Evolutionary conservation across 1,140 invertebrate species (phyloP), one percentile per base, ranked within the genome.

Genomic region (Pachyrhynchus sulphureomaculatus): DNA sequence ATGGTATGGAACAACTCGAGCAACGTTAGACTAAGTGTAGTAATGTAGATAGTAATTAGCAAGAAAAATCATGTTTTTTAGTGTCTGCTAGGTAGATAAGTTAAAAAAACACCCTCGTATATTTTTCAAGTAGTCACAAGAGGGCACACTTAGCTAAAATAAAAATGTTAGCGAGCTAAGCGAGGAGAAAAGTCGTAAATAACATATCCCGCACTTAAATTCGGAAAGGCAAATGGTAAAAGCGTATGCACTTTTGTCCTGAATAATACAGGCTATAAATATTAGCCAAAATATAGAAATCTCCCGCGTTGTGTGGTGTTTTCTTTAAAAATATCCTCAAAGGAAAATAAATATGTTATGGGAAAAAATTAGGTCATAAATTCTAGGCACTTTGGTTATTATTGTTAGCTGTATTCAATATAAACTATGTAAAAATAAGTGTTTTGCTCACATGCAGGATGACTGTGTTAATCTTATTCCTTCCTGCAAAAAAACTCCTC

Each of bases 241-340:
- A 65, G 60, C 68, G 65, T 69, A 65, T 67, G 62, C 68, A 67
- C 57, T 67, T 67, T 69, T 64, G 47, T 52, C 52, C 62, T 52
- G 62, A 54, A 60, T 58, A 64, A 67, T 63, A 59, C 58, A 36
- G 51, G 45, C 48, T 66, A 70, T 70, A 70, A 70, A 70, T 70
- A 64, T 64, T 60, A 66, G 53, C 59, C 48, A 55, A 70, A 62
- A 59, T 59, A 58, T 48, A 58, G 45, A 52, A 52, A 48, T 49
- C 29, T 33, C 42, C 42, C 33, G 13, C 39, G 26, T 34, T 23
- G 55, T 49, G 33, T 17, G 17, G 23, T 49, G 24, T 47, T 58
- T 37, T 58, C 44, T 58, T 48, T 36, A 58, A 58, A 58, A 48
- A 58, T 49, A 39, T 49, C 15, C 47, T 20, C 29, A 12, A 23